Conservation (phyloP, 2,888 invertebrate genomes). For the Chironomus riparius region DNA sequence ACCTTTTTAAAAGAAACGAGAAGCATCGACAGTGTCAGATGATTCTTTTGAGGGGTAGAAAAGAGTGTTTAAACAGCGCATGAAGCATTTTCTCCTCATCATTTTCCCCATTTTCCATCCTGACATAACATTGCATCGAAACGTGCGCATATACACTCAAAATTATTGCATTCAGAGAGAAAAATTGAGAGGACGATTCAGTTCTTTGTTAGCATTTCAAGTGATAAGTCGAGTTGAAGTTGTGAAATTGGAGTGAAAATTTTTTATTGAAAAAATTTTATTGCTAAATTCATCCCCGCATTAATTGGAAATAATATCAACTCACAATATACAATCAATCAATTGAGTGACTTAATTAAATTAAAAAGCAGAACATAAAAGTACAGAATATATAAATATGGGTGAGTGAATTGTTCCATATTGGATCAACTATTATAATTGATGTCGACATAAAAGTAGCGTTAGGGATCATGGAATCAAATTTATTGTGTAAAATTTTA, state of each 20-base stretch:
- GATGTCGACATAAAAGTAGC: background rate
- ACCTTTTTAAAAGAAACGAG: no score
- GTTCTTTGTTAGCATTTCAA: slow-evolving; percentile 2
- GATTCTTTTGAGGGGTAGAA: background rate
- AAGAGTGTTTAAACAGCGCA: background rate
- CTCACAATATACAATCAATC: background rate
- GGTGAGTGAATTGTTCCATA: slow-evolving; percentile 5
- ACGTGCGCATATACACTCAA: background rate
- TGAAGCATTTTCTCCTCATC: background rate
- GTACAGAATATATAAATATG: background rate
- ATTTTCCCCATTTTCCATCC: background rate
- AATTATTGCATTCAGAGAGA: background rate
- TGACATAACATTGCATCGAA: background rate
- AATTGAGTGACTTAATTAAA: background rate
- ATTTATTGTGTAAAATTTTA: background rate
- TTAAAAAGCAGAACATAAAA: background rate
- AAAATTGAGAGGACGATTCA: background rate
- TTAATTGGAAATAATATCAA: background rate
- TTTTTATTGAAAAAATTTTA: background rate
- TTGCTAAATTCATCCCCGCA: no score
- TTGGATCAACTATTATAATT: slow-evolving; percentile 4
- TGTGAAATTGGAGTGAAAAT: background rate
- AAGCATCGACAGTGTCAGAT: no score
- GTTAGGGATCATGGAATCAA: background rate
- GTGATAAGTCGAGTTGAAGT: background rate